Evolutionary conservation across 2,113 vertebrate genomes (phyloP).

Genomic region (Daphoenositta chrysoptera): DNA sequence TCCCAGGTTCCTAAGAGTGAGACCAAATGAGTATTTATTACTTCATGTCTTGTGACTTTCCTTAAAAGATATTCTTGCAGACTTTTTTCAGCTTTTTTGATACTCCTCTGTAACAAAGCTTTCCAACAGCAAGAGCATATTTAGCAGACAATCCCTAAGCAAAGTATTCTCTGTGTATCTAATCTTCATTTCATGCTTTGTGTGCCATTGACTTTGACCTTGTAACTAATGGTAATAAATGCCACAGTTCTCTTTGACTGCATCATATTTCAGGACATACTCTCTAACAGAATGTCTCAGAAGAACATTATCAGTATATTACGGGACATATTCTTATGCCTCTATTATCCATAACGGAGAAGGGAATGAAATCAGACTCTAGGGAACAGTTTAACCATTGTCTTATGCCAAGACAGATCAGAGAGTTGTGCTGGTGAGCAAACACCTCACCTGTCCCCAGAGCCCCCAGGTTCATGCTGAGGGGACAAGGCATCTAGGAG

Average conservation of each 20-base stretch:
- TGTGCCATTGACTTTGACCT: slow-evolving; percentile 19
- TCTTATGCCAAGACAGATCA: background rate
- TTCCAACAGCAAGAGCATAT: background rate
- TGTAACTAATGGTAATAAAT: background rate
- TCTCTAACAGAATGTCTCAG: background rate
- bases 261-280: background rate
- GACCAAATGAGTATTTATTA: background rate
- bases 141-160: background rate
- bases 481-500: background rate
- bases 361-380: background rate
- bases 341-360: background rate
- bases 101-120: background rate
- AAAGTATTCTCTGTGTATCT: background rate
- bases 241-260: background rate
- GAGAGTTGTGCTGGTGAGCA: background rate
- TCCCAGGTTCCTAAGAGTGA: background rate
- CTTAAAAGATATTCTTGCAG: background rate
- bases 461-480: background rate
- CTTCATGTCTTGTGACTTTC: background rate
- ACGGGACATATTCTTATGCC: background rate
- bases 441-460: background rate
- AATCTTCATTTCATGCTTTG: background rate
- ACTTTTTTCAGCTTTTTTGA: background rate
- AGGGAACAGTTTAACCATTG: background rate
- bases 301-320: background rate